Evolutionary conservation across 2,797 vertebrate genomes (phyloP).

Genomic region (Tinamus major): DNA sequence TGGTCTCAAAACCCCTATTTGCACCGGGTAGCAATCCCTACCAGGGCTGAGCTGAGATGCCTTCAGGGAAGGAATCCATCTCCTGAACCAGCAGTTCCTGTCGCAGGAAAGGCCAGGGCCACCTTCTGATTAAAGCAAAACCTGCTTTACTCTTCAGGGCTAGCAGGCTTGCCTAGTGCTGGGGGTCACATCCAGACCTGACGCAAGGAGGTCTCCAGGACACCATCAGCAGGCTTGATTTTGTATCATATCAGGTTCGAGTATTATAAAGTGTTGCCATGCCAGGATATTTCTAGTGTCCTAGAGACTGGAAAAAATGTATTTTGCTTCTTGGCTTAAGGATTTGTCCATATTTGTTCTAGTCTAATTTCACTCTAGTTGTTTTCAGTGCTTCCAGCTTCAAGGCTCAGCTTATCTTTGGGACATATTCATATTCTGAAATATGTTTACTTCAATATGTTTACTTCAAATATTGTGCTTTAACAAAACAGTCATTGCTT

Average conservation of each 20-base stretch:
- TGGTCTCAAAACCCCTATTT: neutral
- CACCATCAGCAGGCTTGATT: neutral
- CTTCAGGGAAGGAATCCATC: neutral
- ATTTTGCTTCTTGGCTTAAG: conserved; percentile 50
- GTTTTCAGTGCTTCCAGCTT: conserved; percentile 39
- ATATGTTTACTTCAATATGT: neutral
- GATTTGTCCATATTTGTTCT: conserved; percentile 61
- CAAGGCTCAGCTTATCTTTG: conserved; percentile 64
- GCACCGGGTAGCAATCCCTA: neutral
- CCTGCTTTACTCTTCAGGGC: too few relatives aligned
- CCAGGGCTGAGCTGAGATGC: neutral
- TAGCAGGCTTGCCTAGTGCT: neutral
- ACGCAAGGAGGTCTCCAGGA: neutral
- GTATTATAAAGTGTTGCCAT: neutral
- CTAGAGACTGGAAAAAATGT: conserved; percentile 42
- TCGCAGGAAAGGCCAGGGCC: neutral
- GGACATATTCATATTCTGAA: neutral
- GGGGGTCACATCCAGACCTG: neutral
- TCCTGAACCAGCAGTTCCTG: neutral
- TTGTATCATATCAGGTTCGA: neutral
- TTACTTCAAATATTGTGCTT: conserved; percentile 15
- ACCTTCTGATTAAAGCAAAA: neutral
- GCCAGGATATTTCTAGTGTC: conserved; percentile 42
- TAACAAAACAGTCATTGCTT: conserved; percentile 50
- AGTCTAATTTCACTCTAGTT: conserved; percentile 12